Base-by-base conservation (phyloP, 2,113 vertebrate genomes). In the Lycocorax pyrrhopterus region DNA sequence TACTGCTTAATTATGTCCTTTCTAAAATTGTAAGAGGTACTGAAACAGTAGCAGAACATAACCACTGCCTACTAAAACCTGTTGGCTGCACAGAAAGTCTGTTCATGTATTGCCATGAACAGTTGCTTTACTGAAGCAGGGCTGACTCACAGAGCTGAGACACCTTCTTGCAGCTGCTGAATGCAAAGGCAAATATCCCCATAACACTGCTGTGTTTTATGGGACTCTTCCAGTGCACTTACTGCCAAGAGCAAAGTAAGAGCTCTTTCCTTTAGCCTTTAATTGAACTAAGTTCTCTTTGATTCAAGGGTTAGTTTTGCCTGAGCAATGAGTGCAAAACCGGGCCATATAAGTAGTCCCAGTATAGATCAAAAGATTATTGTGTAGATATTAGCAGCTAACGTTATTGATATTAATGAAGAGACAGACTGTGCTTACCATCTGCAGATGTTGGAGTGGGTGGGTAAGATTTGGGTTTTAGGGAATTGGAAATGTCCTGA, bases 401-500 rank as follows among this genome's bases (percentile, higher is more conserved):
- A 47, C 30, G 33, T 75, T 92, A 89, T 30, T 94, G 82, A 55
- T 87, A 87, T 69, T 91, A 76, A 82, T 63, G 67, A 85, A 84
- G 78, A 93, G 67, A 79, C 41, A n/a, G 46, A 60, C 84, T 66
- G 59, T 79, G 64, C 79, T 92, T 86, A 39, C 63, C 59, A 51
- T 90, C 84, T 93, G 91, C 93, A 93, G 84, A 91, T 95, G 87
- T 83, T 94, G 82, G 75, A 88, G 91, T 83, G 87, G 67, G 75
- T 91, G 93, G 82, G 53, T 89, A 80, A 86, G 67, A 39, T 59
- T 82, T 93, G 67, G n/a, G 67, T 55, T 96, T 94, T 80, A 93
- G 72, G 67, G 78, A 91, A 63, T 55, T 93, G 67, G 78, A 93
- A 90, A 43, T 37, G 76, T 79, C 46, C 8, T 87, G 44, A 6